Conservation (phyloP, 2,113 vertebrate genomes). For the Sturnus vulgaris region DNA sequence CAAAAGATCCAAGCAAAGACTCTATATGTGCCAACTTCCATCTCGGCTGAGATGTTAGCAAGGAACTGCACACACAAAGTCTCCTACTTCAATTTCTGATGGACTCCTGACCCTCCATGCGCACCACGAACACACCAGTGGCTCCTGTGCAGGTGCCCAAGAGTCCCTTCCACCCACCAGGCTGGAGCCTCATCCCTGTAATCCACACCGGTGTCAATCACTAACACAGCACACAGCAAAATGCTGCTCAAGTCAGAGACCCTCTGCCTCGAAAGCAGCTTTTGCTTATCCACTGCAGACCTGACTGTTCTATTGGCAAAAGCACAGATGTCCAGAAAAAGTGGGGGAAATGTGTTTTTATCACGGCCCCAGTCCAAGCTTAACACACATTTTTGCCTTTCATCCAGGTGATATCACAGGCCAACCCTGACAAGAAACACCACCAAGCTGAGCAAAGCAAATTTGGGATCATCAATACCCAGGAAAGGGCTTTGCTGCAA, state of each 20-base stretch:
- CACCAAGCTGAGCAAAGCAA: not conserved
- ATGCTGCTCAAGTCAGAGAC: rapidly evolving
- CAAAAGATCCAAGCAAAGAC: constrained; percentile 52
- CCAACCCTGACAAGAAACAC: not conserved
- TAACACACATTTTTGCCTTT: too few relatives aligned
- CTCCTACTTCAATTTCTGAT: not conserved
- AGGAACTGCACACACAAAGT: not conserved
- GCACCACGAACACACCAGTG: rapidly evolving
- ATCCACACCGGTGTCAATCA: rapidly evolving
- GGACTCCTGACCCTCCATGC: not conserved
- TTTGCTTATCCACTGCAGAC: rapidly evolving
- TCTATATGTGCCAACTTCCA: constrained; percentile 54
- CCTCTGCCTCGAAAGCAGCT: too few relatives aligned
- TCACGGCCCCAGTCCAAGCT: not conserved
- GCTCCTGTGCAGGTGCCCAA: not conserved
- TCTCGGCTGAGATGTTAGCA: constrained; percentile 1
- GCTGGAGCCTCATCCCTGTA: not conserved
- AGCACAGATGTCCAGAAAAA: not conserved
- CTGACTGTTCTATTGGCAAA: not conserved
- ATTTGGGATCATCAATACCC: not conserved
- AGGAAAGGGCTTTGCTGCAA: not conserved
- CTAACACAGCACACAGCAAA: not conserved
- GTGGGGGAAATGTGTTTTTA: not conserved
- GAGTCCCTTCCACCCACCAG: not conserved
- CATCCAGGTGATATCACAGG: too few relatives aligned